A percentile compares a stretch with the other conserved stretches of the same genome.
Evolutionary conservation across 2,113 vertebrate genomes (phyloP).

Genomic region (Ceratotherium simum): DNA sequence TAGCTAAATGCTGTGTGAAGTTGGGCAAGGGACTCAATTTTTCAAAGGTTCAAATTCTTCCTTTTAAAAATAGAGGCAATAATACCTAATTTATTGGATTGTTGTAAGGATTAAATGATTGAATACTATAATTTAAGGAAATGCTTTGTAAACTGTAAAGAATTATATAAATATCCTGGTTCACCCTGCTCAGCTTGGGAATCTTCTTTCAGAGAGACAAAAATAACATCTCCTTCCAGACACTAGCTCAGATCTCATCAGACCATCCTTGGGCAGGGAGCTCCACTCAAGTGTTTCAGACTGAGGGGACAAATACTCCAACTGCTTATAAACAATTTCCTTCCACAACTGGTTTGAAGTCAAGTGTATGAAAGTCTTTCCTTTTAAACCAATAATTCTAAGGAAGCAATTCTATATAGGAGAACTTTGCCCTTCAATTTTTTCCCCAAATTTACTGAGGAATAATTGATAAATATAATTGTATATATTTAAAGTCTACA

Average conservation of each 20-base stretch:
- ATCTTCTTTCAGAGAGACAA: constrained; percentile 14
- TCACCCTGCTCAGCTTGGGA: not conserved
- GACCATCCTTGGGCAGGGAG: not conserved
- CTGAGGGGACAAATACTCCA: constrained; percentile 28
- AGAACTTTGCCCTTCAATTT: not conserved
- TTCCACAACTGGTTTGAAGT: constrained; percentile 36
- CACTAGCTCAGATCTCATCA: not conserved
- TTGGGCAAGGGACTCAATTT: not conserved
- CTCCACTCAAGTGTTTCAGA: not conserved
- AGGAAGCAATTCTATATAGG: not conserved
- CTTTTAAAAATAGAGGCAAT: not conserved
- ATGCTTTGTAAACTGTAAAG: not conserved
- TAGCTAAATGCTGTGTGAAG: not conserved
- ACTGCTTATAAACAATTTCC: not conserved
- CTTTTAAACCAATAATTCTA: not conserved
- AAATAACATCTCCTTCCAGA: not conserved
- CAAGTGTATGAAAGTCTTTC: not conserved
- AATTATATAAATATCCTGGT: not conserved
- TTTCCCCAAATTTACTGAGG: not conserved
- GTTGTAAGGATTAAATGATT: not conserved
- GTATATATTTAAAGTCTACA: not conserved
- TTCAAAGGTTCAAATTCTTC: not conserved
- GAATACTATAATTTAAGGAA: not conserved
- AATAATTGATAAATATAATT: not conserved
- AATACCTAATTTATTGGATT: not conserved